A percentile compares a stretch with the other conserved stretches of the same genome.
Evolutionary conservation across 2,797 vertebrate species (phyloP).

Genomic region (Coluber constrictor): DNA sequence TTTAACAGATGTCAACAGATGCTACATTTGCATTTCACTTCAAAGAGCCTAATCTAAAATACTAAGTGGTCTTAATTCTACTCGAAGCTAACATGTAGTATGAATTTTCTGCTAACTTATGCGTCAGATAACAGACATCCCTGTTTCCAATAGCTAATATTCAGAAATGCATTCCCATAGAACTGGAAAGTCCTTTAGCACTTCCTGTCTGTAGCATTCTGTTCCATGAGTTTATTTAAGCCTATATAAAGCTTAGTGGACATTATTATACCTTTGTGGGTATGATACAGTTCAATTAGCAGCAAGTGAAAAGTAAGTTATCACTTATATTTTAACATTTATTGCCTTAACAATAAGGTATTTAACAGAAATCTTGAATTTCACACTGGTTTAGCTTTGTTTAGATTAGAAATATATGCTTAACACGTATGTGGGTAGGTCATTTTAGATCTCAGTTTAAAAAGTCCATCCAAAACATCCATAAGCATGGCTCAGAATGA

Average conservation of each 20-base stretch:
- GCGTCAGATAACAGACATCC: background rate
- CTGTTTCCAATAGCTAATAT: background rate
- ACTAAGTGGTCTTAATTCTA: background rate
- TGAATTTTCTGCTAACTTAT: background rate
- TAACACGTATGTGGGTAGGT: background rate
- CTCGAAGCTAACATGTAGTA: background rate
- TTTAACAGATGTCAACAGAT: background rate
- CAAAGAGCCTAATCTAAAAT: background rate
- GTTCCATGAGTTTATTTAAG: background rate
- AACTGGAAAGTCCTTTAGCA: background rate
- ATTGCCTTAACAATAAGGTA: background rate
- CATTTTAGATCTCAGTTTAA: background rate
- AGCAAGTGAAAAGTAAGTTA: background rate
- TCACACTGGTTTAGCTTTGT: background rate
- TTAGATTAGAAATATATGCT: too few species aligned
- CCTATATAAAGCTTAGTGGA: background rate
- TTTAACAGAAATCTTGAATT: background rate
- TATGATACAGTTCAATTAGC: background rate
- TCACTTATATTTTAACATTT: background rate
- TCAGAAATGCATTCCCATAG: background rate
- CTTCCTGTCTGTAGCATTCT: background rate
- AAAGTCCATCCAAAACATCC: background rate
- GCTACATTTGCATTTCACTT: background rate
- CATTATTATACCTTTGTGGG: background rate
- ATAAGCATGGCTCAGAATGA: conserved; percentile 43